These are phyloP conservation scores for Zeuzera pyrina DNA, from an alignment of 2,888 invertebrate genomes.

Conservation along the genomic window DNA sequence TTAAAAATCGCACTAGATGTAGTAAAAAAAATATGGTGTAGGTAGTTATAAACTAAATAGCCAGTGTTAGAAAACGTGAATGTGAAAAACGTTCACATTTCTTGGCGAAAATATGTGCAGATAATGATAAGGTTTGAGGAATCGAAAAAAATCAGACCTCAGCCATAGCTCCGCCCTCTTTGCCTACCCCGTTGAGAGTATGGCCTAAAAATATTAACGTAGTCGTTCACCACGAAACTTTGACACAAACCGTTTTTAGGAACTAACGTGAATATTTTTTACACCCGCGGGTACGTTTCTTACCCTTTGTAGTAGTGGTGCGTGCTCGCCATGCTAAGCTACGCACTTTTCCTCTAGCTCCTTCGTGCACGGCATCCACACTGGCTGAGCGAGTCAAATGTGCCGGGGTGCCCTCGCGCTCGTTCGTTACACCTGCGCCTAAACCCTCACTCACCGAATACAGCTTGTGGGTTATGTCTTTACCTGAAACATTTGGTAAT, in stretches of 20 bases:
- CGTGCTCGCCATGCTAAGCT: conserved; percentile 75
- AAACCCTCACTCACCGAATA: conserved; percentile 86
- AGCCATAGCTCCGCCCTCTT: too few relatives aligned
- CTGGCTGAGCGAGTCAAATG: conserved; percentile 80
- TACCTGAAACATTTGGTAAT: conserved; percentile 65
- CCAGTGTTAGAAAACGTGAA: too few relatives aligned
- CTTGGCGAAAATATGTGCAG: too few relatives aligned
- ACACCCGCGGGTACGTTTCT: too few relatives aligned
- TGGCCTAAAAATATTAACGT: background rate
- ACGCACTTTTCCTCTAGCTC: conserved; percentile 80
- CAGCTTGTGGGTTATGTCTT: conserved; percentile 88
- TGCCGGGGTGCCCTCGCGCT: conserved; percentile 42
- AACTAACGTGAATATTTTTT: too few relatives aligned
- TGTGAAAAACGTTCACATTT: too few relatives aligned
- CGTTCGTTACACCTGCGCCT: conserved; percentile 61
- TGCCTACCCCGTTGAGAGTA: too few relatives aligned
- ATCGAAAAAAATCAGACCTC: too few relatives aligned
- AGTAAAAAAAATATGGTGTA: too few relatives aligned
- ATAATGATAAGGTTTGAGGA: too few relatives aligned
- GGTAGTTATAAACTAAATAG: too few relatives aligned
- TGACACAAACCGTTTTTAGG: background rate
- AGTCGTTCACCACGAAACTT: background rate
- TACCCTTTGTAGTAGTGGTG: conserved; percentile 41
- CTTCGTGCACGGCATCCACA: conserved; percentile 85
- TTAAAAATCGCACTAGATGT: too few relatives aligned